These are phyloP conservation scores for Tiliacea citrago DNA, from an alignment of 2,888 invertebrate species.

Conservation along the genomic window DNA sequence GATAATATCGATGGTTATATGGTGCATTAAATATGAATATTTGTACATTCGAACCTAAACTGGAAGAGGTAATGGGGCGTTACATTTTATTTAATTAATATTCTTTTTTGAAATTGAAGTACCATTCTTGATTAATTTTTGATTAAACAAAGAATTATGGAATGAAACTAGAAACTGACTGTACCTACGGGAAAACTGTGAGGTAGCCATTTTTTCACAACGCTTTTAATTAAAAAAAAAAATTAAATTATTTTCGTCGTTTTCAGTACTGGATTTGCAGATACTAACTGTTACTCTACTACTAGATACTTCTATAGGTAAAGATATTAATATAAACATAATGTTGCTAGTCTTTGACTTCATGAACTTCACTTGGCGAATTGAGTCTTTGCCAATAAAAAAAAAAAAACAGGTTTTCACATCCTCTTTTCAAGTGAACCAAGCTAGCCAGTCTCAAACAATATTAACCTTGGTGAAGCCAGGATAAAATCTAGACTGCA, in stretches of 20 bases:
- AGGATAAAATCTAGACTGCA: conserved; percentile 46
- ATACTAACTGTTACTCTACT: too few relatives aligned
- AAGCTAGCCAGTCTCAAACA: conserved; percentile 16
- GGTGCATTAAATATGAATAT: conserved; percentile 23
- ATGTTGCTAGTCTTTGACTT: neutral
- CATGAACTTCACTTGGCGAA: neutral
- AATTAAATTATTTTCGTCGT: neutral
- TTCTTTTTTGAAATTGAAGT: conserved; percentile 15
- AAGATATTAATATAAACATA: neutral
- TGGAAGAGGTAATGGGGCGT: neutral
- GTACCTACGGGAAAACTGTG: neutral
- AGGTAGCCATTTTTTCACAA: neutral
- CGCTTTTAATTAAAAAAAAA: neutral
- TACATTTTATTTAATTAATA: conserved; percentile 18
- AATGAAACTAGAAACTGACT: neutral
- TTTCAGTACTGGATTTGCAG: neutral
- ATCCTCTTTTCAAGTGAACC: neutral
- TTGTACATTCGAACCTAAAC: conserved; percentile 19
- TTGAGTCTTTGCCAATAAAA: neutral
- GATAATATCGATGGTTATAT: conserved; percentile 27
- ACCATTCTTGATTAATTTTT: neutral
- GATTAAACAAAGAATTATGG: neutral
- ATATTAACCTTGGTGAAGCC: conserved; percentile 20
- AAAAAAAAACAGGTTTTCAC: neutral
- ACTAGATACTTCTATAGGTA: too few relatives aligned